Percentiles rank a stretch among this genome's conserved stretches.
phyloP scores from a whole-genome alignment of 2,888 invertebrate genomes.

The Molanna angustata region DNA sequence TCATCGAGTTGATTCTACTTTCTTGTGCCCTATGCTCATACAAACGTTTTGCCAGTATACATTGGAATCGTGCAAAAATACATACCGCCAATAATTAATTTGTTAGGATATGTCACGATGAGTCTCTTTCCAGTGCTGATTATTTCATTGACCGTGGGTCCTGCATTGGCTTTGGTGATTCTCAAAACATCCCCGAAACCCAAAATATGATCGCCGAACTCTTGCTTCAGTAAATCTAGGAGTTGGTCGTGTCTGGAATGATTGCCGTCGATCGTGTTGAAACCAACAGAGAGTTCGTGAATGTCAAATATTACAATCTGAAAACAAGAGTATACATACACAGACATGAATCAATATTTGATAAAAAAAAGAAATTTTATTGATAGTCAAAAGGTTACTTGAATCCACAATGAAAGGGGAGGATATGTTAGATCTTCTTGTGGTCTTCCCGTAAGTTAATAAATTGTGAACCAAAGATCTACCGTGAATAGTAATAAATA shows the following conservation, averaged over 20 bases:
- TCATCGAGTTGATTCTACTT: too few relatives aligned
- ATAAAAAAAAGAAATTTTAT: too few relatives aligned
- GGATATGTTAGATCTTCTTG: too few relatives aligned
- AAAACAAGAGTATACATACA: neutral
- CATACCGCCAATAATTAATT: slow-evolving; percentile 1
- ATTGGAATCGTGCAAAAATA: too few relatives aligned
- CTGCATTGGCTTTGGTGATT: slow-evolving; percentile 42
- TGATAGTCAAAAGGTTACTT: too few relatives aligned
- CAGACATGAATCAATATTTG: too few relatives aligned
- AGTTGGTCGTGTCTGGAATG: slow-evolving; percentile 56
- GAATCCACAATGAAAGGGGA: too few relatives aligned
- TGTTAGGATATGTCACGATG: slow-evolving; percentile 56
- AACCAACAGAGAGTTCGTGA: slow-evolving; percentile 74
- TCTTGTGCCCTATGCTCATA: too few relatives aligned
- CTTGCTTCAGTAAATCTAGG: slow-evolving; percentile 53
- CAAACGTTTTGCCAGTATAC: too few relatives aligned
- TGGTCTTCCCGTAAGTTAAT: too few relatives aligned
- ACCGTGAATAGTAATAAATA: too few relatives aligned
- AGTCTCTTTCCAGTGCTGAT: slow-evolving; percentile 50
- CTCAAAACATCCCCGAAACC: slow-evolving; percentile 41
- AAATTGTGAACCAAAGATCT: too few relatives aligned
- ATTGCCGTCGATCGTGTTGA: slow-evolving; percentile 50
- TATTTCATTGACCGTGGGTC: slow-evolving; percentile 51
- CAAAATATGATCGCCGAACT: slow-evolving; percentile 57
- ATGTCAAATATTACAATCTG: slow-evolving; percentile 75